Conservation (phyloP, 2,797 vertebrate species). For the Sitta carolinensis region DNA sequence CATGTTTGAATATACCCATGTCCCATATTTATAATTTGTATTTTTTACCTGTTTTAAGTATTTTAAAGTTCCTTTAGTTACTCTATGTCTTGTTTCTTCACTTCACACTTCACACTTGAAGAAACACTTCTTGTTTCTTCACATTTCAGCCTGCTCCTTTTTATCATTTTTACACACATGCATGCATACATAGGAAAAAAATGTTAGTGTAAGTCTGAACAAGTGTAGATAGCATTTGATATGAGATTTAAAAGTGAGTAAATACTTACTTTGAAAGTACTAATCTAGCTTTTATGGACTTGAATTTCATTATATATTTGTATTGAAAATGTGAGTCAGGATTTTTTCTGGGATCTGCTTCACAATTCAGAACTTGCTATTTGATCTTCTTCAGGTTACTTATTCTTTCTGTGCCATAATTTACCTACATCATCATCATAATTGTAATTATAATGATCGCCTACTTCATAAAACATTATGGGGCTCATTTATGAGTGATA, state of each 20-base stretch:
- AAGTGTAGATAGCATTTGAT: slow-evolving; percentile 40
- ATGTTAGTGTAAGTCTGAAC: background rate
- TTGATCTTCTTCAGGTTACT: slow-evolving; percentile 48
- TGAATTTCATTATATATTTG: slow-evolving; percentile 48
- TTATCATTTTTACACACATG: background rate
- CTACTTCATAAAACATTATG: slow-evolving; percentile 47
- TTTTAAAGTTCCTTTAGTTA: background rate
- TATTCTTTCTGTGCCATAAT: slow-evolving; percentile 32
- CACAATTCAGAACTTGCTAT: slow-evolving; percentile 14
- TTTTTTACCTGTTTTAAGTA: background rate
- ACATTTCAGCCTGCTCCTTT: background rate
- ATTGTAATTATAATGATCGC: slow-evolving; percentile 44
- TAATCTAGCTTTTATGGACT: slow-evolving; percentile 39
- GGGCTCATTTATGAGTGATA: slow-evolving; percentile 42
- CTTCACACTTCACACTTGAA: no score
- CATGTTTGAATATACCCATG: background rate
- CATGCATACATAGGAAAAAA: background rate
- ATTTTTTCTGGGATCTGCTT: slow-evolving; percentile 36
- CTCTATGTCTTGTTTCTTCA: background rate
- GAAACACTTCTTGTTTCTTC: no score
- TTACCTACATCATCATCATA: slow-evolving; percentile 40
- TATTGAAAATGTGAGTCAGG: slow-evolving; percentile 55
- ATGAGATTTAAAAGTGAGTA: slow-evolving; percentile 1
- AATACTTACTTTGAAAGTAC: slow-evolving; percentile 26
- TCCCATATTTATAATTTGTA: background rate